Evolutionary conservation across 2,888 invertebrate genomes (phyloP).

Genomic region (Salticus scenicus): DNA sequence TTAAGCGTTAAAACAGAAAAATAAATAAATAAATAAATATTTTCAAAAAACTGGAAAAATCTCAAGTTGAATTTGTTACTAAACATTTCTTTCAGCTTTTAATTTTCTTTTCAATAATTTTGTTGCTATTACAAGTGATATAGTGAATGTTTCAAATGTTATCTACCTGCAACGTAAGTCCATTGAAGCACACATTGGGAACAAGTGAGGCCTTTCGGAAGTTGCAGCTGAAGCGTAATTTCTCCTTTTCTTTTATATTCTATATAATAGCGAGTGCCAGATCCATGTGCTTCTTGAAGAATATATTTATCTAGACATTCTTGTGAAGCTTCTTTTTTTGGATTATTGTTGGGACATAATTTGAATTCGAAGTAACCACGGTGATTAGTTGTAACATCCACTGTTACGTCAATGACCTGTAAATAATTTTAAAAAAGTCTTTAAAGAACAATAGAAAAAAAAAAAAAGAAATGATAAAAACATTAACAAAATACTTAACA

Average conservation of each 20-base stretch:
- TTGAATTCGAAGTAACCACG: constrained; percentile 91
- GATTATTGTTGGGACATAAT: constrained; percentile 88
- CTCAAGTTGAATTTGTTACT: too few species aligned
- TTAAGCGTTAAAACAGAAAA: too few species aligned
- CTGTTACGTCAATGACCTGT: constrained; percentile 81
- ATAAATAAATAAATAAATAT: too few species aligned
- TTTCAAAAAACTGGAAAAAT: too few species aligned
- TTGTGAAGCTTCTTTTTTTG: constrained; percentile 83
- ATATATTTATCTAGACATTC: constrained; percentile 86
- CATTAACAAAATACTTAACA: too few species aligned
- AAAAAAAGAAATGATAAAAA: too few species aligned
- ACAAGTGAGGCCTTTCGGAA: constrained; percentile 82
- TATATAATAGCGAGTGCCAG: constrained; percentile 76
- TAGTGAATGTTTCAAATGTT: too few species aligned
- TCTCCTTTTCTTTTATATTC: constrained; percentile 52
- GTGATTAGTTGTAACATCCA: constrained; percentile 92
- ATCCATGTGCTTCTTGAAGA: constrained; percentile 81
- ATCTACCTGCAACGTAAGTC: constrained; percentile 75
- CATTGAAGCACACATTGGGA: constrained; percentile 76
- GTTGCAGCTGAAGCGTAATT: constrained; percentile 71
- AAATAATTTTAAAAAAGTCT: too few species aligned
- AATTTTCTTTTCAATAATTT: too few species aligned
- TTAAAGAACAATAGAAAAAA: too few species aligned
- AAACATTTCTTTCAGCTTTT: too few species aligned
- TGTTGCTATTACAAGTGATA: too few species aligned